phyloP scores from a whole-genome alignment of 2,888 invertebrate species.

The Apamea sordens region DNA sequence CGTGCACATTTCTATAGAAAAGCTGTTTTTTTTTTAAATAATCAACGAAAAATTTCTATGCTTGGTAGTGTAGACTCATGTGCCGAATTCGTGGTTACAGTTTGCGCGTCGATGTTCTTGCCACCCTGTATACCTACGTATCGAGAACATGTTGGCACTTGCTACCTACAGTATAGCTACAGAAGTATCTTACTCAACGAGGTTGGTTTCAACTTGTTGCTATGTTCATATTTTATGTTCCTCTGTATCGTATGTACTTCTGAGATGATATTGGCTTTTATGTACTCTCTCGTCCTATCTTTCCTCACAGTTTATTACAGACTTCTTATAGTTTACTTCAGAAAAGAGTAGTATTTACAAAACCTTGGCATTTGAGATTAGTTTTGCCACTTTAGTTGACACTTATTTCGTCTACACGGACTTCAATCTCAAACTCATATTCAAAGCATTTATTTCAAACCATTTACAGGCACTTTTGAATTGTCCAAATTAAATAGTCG shows the following conservation, averaged over 20 bases:
- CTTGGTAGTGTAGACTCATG: too few species aligned
- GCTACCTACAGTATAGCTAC: neutral
- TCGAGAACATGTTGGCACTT: constrained; percentile 3
- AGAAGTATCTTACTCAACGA: neutral
- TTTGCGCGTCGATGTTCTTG: too few species aligned
- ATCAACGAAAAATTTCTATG: too few species aligned
- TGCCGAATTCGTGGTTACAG: neutral
- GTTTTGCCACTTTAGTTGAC: neutral
- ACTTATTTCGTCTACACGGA: neutral
- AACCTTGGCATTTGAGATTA: neutral
- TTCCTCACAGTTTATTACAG: neutral
- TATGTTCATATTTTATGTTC: constrained; percentile 29
- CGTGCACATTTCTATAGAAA: neutral
- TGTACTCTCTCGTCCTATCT: constrained; percentile 14
- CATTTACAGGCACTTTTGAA: too few species aligned
- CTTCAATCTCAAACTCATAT: neutral
- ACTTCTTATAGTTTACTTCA: neutral
- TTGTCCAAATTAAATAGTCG: too few species aligned
- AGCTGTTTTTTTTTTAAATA: too few species aligned
- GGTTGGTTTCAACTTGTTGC: constrained; percentile 37
- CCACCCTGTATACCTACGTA: neutral
- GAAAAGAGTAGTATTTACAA: neutral
- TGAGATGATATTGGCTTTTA: constrained; percentile 35
- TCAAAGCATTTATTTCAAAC: too few species aligned
- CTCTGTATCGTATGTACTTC: constrained; percentile 4